Conservation (phyloP, 1,140 invertebrate genomes). For the Habropoda laboriosa region DNA sequence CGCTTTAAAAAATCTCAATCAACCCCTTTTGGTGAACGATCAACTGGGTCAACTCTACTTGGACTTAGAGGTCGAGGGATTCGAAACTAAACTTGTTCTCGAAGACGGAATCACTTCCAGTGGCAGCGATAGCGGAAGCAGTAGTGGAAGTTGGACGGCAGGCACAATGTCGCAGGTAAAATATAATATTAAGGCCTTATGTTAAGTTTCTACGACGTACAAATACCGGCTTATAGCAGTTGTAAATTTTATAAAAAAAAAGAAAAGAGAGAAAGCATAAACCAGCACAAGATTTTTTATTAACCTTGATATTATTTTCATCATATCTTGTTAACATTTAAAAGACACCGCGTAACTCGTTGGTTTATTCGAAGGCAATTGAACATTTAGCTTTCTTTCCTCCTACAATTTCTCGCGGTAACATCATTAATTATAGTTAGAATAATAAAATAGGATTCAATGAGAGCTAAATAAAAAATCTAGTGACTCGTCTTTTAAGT, state of each 20-base stretch:
- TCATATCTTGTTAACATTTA: neutral
- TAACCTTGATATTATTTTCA: neutral
- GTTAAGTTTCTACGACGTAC: neutral
- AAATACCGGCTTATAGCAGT: neutral
- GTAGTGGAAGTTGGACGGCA: slow-evolving; percentile 78
- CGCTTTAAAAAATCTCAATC: slow-evolving; percentile 83
- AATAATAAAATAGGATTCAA: neutral
- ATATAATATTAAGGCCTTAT: neutral
- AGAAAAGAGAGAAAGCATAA: neutral
- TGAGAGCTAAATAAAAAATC: neutral
- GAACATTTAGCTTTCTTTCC: no score
- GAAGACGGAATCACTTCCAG: slow-evolving; percentile 85
- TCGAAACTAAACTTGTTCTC: slow-evolving; percentile 83
- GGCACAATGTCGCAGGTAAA: slow-evolving; percentile 63
- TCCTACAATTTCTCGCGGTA: neutral
- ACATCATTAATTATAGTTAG: neutral
- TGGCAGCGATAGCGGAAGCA: slow-evolving; percentile 84
- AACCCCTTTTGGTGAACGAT: slow-evolving; percentile 88
- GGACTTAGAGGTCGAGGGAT: slow-evolving; percentile 86
- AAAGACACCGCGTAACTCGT: no score
- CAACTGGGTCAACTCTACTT: slow-evolving; percentile 87
- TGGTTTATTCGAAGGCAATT: no score
- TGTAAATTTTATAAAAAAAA: slow-evolving; percentile 2
- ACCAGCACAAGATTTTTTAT: neutral
- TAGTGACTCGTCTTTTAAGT: neutral